Evolutionary conservation across 2,888 invertebrate species (phyloP).

Genomic region (Laspeyria flexula): DNA sequence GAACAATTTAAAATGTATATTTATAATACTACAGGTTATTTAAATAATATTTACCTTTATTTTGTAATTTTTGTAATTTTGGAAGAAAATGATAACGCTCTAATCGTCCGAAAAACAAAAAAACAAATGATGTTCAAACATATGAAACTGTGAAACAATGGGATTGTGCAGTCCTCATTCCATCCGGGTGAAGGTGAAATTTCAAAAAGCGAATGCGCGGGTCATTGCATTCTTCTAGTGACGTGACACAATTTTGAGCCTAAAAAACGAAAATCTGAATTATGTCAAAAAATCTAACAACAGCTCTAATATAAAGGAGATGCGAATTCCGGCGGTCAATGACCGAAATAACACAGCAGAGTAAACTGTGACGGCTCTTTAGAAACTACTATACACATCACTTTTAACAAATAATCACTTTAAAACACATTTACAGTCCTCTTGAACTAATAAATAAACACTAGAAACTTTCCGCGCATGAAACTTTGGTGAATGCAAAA

Average conservation of each 20-base stretch:
- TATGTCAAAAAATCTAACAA: slow-evolving; percentile 68
- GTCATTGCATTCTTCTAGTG: slow-evolving; percentile 79
- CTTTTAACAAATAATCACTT: slow-evolving; percentile 75
- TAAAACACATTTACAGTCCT: slow-evolving; percentile 72
- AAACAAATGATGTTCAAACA: slow-evolving; percentile 86
- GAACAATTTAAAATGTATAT: slow-evolving; percentile 26
- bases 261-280: slow-evolving; percentile 76
- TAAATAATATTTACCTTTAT: slow-evolving; percentile 81
- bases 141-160: slow-evolving; percentile 85
- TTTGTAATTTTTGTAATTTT: slow-evolving; percentile 86
- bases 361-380: slow-evolving; percentile 77
- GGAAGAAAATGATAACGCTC: slow-evolving; percentile 83
- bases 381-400: slow-evolving; percentile 75
- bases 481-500: slow-evolving; percentile 83
- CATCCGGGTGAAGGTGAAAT: slow-evolving; percentile 80
- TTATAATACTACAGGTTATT: slow-evolving; percentile 35
- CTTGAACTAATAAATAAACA: slow-evolving; percentile 65
- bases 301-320: slow-evolving; percentile 74
- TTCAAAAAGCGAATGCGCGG: slow-evolving; percentile 83
- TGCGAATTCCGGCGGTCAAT: slow-evolving; percentile 85
- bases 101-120: slow-evolving; percentile 86
- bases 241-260: slow-evolving; percentile 73
- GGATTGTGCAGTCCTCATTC: slow-evolving; percentile 85
- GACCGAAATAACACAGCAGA: slow-evolving; percentile 84
- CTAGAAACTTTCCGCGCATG: slow-evolving; percentile 82